Evolutionary conservation across 2,113 vertebrate genomes (phyloP).

Genomic region (Cisticola juncidis): DNA sequence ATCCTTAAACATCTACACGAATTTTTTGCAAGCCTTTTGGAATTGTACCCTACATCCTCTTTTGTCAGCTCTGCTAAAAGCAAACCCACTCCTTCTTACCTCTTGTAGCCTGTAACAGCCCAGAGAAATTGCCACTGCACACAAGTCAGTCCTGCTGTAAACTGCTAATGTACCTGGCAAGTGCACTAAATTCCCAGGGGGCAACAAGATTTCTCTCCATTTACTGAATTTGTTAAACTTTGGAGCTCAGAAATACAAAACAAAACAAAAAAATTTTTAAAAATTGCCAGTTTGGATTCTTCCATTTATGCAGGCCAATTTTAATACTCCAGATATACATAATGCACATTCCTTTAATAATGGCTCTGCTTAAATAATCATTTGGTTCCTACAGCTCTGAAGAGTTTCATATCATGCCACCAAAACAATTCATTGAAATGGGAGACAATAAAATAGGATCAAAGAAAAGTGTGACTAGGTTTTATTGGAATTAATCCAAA

Average conservation of each 20-base stretch:
- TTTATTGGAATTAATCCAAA: neutral
- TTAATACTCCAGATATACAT: neutral
- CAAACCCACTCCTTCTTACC: neutral
- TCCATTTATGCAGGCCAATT: neutral
- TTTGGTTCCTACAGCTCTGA: neutral
- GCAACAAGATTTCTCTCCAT: neutral
- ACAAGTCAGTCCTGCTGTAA: neutral
- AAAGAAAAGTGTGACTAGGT: neutral
- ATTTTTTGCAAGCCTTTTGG: neutral
- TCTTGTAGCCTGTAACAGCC: neutral
- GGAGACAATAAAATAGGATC: neutral
- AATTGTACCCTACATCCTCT: neutral
- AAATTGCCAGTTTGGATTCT: too few species aligned
- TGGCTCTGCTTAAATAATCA: neutral
- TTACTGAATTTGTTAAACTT: neutral
- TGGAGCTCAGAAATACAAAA: neutral
- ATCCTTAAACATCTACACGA: neutral
- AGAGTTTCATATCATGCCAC: neutral
- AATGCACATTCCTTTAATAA: neutral
- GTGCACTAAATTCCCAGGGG: neutral
- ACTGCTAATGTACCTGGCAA: neutral
- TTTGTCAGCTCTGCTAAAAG: neutral
- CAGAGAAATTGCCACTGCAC: neutral
- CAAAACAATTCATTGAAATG: neutral
- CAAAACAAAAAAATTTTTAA: too few species aligned